These are phyloP conservation scores for Muscicapa comitata DNA, from an alignment of 2,797 vertebrate species.

Conservation along the genomic window DNA sequence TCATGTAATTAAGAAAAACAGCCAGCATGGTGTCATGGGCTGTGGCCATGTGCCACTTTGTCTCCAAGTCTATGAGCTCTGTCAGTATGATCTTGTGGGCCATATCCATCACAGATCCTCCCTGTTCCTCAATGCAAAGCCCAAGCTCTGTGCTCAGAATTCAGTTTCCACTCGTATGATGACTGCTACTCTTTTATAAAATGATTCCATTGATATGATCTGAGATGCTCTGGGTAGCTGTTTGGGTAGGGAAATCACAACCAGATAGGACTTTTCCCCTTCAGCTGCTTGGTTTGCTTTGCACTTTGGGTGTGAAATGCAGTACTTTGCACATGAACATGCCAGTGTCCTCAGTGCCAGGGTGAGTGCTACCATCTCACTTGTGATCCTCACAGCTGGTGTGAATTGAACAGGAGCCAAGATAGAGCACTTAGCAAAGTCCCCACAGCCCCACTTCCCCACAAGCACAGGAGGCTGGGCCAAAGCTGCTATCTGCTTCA, in stretches of 20 bases:
- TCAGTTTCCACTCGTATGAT: neutral
- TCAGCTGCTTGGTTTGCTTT: neutral
- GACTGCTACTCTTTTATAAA: neutral
- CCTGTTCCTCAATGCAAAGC: neutral
- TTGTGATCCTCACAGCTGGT: neutral
- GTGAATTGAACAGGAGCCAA: neutral
- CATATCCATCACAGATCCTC: fast-evolving
- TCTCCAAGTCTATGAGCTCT: neutral
- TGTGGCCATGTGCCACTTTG: neutral
- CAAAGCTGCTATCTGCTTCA: neutral
- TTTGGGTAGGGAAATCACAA: neutral
- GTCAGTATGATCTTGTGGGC: neutral
- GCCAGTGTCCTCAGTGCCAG: fast-evolving
- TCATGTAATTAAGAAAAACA: neutral
- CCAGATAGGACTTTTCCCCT: neutral
- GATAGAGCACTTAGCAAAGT: neutral
- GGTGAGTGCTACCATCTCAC: neutral
- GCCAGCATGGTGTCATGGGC: neutral
- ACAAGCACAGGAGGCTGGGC: neutral
- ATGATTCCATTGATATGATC: neutral
- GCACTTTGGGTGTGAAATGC: neutral
- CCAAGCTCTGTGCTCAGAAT: neutral
- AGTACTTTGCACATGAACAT: neutral
- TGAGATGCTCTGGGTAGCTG: neutral
- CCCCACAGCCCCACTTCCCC: neutral